phyloP scores from a whole-genome alignment of 2,797 vertebrate genomes.

The Myiotriccus ornatus region DNA sequence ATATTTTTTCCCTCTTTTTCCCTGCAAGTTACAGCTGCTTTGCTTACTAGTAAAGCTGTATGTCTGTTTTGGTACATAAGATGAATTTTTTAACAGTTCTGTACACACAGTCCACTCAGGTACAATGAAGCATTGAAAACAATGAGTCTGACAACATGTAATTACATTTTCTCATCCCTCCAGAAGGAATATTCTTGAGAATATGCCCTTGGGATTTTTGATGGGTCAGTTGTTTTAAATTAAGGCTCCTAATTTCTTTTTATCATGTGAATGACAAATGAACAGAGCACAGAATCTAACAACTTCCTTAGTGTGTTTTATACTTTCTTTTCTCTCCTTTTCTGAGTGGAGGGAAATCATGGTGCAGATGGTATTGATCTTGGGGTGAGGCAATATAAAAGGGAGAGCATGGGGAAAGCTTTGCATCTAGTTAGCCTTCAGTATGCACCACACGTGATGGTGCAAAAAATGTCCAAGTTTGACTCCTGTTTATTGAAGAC shows the following conservation, averaged over 20 bases:
- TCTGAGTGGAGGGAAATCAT: neutral
- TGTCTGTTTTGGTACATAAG: neutral
- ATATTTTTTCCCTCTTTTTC: neutral
- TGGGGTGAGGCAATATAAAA: neutral
- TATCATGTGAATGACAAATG: conserved; percentile 34
- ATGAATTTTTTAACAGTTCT: neutral
- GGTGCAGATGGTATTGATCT: neutral
- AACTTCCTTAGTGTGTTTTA: neutral
- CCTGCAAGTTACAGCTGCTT: neutral
- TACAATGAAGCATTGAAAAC: neutral
- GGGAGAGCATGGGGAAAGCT: neutral
- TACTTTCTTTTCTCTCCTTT: neutral
- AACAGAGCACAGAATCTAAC: conserved; percentile 13
- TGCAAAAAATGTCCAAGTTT: neutral
- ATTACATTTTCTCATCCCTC: conserved; percentile 12
- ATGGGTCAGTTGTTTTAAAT: conserved; percentile 49
- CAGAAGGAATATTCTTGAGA: neutral
- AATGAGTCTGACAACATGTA: neutral
- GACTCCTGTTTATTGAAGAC: neutral
- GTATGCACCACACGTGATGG: neutral
- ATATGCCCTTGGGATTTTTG: conserved; percentile 17
- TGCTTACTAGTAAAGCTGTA: neutral
- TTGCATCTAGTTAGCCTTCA: neutral
- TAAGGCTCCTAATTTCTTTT: conserved; percentile 23
- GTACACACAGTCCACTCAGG: neutral